Evolutionary conservation across 2,888 invertebrate genomes (phyloP).

Genomic region (Nymphalis polychloros): DNA sequence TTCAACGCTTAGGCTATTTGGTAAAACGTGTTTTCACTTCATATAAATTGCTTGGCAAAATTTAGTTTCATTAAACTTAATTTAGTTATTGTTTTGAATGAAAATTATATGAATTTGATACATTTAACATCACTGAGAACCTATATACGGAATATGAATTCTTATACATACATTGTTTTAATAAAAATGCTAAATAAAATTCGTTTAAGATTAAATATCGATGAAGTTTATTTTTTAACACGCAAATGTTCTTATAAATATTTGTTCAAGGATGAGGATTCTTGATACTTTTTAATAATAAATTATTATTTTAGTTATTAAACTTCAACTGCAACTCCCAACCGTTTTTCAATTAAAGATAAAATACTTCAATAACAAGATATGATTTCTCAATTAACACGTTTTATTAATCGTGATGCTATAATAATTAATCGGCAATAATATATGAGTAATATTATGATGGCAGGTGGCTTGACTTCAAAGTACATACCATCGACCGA

Average conservation of each 20-base stretch:
- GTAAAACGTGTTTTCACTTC: neutral
- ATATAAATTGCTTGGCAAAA: constrained; percentile 9
- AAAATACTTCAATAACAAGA: constrained; percentile 28
- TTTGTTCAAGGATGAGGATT: neutral
- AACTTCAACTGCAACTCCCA: constrained; percentile 1
- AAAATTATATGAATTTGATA: neutral
- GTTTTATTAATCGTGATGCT: constrained; percentile 33
- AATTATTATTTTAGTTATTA: neutral
- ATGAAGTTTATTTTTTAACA: neutral
- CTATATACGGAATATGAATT: neutral
- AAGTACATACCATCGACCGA: neutral
- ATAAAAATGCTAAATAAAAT: neutral
- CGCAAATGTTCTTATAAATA: neutral
- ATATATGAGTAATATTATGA: constrained; percentile 6
- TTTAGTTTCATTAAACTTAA: constrained; percentile 5
- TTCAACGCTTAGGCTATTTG: constrained; percentile 1
- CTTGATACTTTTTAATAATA: neutral
- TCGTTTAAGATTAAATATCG: no score
- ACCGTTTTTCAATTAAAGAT: constrained; percentile 21
- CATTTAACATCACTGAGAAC: neutral
- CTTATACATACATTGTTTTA: neutral
- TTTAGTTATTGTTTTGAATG: constrained; percentile 8
- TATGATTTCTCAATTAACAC: constrained; percentile 39
- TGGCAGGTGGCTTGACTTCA: constrained; percentile 17
- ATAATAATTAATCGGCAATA: constrained; percentile 21